Conservation (phyloP, 1,140 invertebrate species). For the Hermatobates lingyangjiaoensis region DNA sequence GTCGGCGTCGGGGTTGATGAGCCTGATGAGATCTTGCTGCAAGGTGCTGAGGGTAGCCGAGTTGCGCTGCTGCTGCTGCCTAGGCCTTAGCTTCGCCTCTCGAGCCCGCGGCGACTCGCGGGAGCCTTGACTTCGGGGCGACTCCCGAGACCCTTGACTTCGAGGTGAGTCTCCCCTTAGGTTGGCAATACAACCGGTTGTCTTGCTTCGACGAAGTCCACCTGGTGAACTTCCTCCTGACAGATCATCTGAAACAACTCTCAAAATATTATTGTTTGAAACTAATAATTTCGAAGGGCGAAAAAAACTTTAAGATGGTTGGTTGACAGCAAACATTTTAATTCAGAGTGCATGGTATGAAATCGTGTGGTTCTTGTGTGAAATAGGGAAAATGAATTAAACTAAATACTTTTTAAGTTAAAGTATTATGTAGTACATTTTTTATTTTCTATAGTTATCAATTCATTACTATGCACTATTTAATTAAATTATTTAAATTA, state of each 20-base stretch:
- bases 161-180: not conserved
- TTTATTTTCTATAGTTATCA: no score
- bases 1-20: slow-evolving; percentile 66
- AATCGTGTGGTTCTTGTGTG: no score
- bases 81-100: slow-evolving; percentile 26
- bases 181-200: not conserved
- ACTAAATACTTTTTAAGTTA: no score
- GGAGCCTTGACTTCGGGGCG: not conserved
- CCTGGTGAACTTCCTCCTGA: not conserved
- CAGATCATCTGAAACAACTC: not conserved
- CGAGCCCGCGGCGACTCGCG: slow-evolving; percentile 17
- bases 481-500: no score
- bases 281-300: no score
- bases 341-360: no score
- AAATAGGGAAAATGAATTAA: no score
- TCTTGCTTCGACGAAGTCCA: not conserved
- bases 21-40: slow-evolving; percentile 71
- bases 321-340: no score
- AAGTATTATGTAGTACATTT: no score
- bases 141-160: not conserved
- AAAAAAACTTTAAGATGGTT: no score
- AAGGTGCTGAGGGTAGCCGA: slow-evolving; percentile 49
- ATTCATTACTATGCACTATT: no score
- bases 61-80: slow-evolving; percentile 27
- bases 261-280: no score